Percentiles rank a stretch among this genome's conserved stretches.
phyloP scores from a whole-genome alignment of 2,797 vertebrate genomes.

The Typhlichthys subterraneus region DNA sequence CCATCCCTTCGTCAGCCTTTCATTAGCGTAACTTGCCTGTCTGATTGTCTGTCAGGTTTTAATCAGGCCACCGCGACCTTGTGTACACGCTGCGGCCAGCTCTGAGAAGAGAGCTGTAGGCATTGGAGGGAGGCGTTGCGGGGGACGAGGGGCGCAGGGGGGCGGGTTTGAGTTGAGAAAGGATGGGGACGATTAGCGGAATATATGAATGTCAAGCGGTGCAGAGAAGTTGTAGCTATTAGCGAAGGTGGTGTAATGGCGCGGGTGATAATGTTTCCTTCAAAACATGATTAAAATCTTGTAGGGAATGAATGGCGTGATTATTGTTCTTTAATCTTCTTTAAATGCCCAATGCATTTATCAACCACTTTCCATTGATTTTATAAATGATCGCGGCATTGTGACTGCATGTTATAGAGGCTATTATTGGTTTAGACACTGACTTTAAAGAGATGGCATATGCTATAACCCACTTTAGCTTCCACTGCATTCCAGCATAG shows the following conservation, averaged over 20 bases:
- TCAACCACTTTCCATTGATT: not conserved
- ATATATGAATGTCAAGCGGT: conserved; percentile 4
- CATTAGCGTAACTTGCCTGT: conserved; percentile 39
- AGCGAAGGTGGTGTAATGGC: not conserved
- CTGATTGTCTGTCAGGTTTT: conserved; percentile 46
- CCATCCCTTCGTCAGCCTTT: conserved; percentile 43
- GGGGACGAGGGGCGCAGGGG: not conserved
- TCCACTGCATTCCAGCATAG: too few relatives aligned
- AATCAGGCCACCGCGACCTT: conserved; percentile 59
- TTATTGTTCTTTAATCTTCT: conserved; percentile 3
- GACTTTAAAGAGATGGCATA: too few relatives aligned
- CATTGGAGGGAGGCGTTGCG: conserved; percentile 7
- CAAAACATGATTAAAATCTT: not conserved
- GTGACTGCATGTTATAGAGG: not conserved
- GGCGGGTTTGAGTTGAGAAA: not conserved
- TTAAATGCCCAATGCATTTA: not conserved
- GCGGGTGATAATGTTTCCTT: not conserved
- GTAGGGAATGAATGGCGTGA: not conserved
- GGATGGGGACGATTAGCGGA: conserved; percentile 1
- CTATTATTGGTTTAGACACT: not conserved
- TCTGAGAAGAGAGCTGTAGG: conserved; percentile 1
- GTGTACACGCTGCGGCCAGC: conserved; percentile 23
- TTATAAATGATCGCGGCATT: not conserved
- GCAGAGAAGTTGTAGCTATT: not conserved
- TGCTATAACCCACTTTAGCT: too few relatives aligned